Evolutionary conservation across 2,888 invertebrate species (phyloP).

Genomic region (Campoplex capitator): DNA sequence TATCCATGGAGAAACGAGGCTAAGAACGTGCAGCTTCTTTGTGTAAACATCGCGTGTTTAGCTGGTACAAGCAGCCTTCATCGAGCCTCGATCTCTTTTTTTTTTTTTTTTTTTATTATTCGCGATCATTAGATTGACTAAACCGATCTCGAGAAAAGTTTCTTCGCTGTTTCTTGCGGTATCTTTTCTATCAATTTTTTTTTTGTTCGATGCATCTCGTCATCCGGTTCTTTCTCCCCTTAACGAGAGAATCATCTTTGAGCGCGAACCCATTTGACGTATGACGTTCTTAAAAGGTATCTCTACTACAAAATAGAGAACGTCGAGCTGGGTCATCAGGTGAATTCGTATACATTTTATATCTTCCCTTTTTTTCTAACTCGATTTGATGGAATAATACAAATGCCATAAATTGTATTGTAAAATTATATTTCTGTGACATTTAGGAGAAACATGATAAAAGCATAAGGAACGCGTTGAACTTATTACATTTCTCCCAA

Average conservation of each 20-base stretch:
- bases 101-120: slow-evolving; percentile 29
- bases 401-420: neutral
- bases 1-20: slow-evolving; percentile 1
- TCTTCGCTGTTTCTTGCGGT: slow-evolving; percentile 2
- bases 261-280: neutral
- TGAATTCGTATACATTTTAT: neutral
- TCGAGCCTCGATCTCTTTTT: slow-evolving; percentile 43
- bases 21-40: slow-evolving; percentile 32
- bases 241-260: slow-evolving; percentile 37
- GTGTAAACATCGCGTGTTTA: slow-evolving; percentile 13
- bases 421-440: too few species aligned
- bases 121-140: slow-evolving; percentile 22
- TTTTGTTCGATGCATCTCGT: slow-evolving; percentile 1
- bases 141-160: slow-evolving; percentile 4
- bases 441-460: too few species aligned
- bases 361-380: neutral
- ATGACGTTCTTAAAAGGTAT: neutral
- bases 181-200: slow-evolving; percentile 18
- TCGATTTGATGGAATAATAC: neutral
- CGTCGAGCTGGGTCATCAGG: neutral
- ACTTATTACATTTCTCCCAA: too few species aligned
- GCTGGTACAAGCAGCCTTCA: neutral
- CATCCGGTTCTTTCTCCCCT: slow-evolving; percentile 40
- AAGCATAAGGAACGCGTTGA: too few species aligned
- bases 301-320: neutral